phyloP scores from a whole-genome alignment of 2,888 invertebrate genomes.

The Meloe dianella region DNA sequence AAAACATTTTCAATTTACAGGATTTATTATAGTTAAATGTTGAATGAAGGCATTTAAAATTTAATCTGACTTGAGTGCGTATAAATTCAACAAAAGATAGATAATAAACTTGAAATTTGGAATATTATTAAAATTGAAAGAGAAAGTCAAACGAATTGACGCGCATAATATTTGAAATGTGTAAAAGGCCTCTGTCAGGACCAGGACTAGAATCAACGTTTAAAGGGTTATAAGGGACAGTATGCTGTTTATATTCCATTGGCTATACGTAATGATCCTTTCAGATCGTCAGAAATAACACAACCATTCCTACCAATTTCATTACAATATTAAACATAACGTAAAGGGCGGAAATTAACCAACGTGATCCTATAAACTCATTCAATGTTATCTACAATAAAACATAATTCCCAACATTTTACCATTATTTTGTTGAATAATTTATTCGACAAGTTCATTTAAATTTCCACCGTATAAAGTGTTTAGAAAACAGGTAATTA shows the following conservation, averaged over 20 bases:
- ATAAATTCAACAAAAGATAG: background rate
- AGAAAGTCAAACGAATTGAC: background rate
- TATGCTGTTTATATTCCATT: background rate
- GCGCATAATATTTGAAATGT: background rate
- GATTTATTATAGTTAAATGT: background rate
- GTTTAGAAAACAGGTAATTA: conserved; percentile 29
- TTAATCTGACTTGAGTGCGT: background rate
- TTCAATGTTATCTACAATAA: conserved; percentile 33
- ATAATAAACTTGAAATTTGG: no score
- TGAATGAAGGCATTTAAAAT: background rate
- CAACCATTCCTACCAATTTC: conserved; percentile 16
- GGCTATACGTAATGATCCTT: background rate
- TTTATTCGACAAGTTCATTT: conserved; percentile 35
- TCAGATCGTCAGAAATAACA: conserved; percentile 23
- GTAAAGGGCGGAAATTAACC: conserved; percentile 46
- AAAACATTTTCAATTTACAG: background rate
- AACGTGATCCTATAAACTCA: conserved; percentile 45
- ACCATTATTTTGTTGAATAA: conserved; percentile 38
- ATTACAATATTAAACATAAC: conserved; percentile 46
- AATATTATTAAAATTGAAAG: background rate
- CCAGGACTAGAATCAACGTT: no score
- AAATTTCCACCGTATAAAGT: conserved; percentile 25
- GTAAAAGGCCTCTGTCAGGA: background rate
- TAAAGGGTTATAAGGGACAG: background rate
- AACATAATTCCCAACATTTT: conserved; percentile 34